Evolutionary conservation across 2,797 vertebrate genomes (phyloP).

Genomic region (Buphagus erythrorhynchus): DNA sequence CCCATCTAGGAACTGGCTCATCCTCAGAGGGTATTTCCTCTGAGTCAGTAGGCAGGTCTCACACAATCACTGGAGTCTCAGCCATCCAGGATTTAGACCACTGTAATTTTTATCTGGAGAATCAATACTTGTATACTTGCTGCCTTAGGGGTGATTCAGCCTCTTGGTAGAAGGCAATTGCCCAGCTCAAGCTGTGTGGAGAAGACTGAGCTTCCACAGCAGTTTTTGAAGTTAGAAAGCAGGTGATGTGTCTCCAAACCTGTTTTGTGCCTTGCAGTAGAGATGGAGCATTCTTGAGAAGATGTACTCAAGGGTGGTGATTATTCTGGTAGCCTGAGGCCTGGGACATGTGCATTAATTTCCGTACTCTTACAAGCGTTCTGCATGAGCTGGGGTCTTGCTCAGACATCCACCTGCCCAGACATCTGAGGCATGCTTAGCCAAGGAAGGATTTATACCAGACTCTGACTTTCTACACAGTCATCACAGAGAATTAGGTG

Average conservation of each 20-base stretch:
- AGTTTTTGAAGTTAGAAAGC: background rate
- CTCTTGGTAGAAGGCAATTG: background rate
- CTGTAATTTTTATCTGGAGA: background rate
- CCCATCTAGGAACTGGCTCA: background rate
- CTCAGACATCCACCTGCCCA: background rate
- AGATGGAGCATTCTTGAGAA: background rate
- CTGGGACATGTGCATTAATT: background rate
- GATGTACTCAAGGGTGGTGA: background rate
- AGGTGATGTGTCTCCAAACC: background rate
- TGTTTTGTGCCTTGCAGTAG: background rate
- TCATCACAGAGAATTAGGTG: background rate
- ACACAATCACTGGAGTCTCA: background rate
- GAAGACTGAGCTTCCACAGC: background rate
- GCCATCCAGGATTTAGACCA: background rate
- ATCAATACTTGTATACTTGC: background rate
- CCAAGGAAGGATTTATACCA: background rate
- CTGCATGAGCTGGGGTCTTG: background rate
- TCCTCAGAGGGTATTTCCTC: background rate
- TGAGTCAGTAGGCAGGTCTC: background rate
- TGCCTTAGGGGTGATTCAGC: background rate
- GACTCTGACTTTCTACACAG: background rate
- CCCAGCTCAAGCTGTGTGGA: background rate
- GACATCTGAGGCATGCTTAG: background rate
- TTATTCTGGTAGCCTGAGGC: background rate
- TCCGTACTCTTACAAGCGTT: background rate